A percentile compares a stretch with the other conserved stretches of the same genome.
phyloP scores from a whole-genome alignment of 2,797 vertebrate species.

The Manis javanica region DNA sequence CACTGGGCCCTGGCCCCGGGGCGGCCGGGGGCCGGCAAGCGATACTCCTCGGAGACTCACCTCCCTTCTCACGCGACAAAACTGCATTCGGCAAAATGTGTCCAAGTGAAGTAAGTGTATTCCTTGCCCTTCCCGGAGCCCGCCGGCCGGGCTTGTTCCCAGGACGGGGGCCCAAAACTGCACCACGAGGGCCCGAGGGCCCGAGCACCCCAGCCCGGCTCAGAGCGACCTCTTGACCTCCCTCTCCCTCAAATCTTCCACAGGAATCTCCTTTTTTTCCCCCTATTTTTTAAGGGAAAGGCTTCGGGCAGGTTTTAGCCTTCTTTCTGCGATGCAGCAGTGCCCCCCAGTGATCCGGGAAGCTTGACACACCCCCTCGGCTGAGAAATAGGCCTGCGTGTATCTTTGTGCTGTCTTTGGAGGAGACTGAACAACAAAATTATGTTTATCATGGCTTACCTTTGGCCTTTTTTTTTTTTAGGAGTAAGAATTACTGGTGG shows the following conservation, averaged over 20 bases:
- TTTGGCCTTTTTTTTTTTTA: not conserved
- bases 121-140: not conserved
- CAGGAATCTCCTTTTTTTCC: not conserved
- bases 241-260: not conserved
- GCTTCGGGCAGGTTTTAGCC: not conserved
- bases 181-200: not conserved
- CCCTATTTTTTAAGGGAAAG: not conserved
- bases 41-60: no score
- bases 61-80: not conserved
- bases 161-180: not conserved
- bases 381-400: not conserved
- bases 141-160: not conserved
- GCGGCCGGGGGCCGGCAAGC: no score
- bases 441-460: not conserved
- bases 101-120: not conserved
- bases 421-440: no score
- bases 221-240: not conserved
- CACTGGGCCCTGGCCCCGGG: not conserved
- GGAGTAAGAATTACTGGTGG: not conserved
- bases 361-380: not conserved
- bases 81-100: not conserved
- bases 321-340: not conserved
- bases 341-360: not conserved
- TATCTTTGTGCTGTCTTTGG: not conserved
- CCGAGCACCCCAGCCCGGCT: not conserved